These are phyloP conservation scores for Narcine bancroftii DNA, from an alignment of 2,113 vertebrate species.

Conservation along the genomic window DNA sequence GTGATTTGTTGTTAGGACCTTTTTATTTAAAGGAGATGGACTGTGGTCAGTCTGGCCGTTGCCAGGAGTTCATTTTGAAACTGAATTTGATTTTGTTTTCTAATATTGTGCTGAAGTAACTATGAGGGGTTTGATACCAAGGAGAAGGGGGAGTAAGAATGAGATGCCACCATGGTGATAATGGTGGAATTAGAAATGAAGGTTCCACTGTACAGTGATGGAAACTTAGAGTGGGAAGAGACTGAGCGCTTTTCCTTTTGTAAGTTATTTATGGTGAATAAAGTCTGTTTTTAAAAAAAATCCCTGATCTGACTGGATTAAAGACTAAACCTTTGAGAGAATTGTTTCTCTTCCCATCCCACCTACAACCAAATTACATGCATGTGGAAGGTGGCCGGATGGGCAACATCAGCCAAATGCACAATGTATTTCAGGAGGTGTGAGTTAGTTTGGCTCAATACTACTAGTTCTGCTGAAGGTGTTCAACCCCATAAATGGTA, in stretches of 20 bases:
- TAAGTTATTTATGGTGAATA: too few relatives aligned
- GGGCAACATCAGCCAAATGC: not conserved
- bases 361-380: not conserved
- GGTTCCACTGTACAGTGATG: too few relatives aligned
- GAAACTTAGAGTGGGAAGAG: too few relatives aligned
- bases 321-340: not conserved
- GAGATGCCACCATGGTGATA: too few relatives aligned
- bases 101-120: not conserved
- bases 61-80: not conserved
- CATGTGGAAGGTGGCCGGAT: not conserved
- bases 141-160: too few relatives aligned
- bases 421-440: not conserved
- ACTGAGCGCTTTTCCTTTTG: too few relatives aligned
- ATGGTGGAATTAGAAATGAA: too few relatives aligned
- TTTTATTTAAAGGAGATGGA: not conserved
- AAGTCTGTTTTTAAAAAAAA: too few relatives aligned
- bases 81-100: not conserved
- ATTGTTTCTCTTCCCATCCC: not conserved
- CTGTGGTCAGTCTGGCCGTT: not conserved
- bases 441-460: not conserved
- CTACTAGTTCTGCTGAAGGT: conserved; percentile 24
- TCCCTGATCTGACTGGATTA: not conserved
- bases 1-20: not conserved
- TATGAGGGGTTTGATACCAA: too few relatives aligned
- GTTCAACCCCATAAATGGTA: not conserved